Conservation (phyloP, 2,113 vertebrate genomes). For the Macheiramphus alcinus region DNA sequence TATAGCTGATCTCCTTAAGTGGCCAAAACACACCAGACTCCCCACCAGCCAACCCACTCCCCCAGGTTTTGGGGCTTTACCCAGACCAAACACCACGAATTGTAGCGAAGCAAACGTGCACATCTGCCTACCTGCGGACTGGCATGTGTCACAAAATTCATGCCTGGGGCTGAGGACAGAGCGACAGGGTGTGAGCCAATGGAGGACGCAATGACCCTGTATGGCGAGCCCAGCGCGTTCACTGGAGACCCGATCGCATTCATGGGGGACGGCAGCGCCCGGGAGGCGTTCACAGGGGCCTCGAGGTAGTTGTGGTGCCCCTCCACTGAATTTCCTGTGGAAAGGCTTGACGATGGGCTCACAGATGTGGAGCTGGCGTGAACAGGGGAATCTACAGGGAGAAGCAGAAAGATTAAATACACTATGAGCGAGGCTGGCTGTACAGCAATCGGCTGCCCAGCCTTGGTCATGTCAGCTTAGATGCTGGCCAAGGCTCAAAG, state of each 20-base stretch:
- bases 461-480: neutral
- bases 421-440: fast-evolving
- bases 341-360: slow-evolving; percentile 50
- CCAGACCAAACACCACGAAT: fast-evolving
- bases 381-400: slow-evolving; percentile 59
- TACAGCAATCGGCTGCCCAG: neutral
- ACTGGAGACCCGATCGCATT: slow-evolving; percentile 31
- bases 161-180: slow-evolving; percentile 51
- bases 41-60: neutral
- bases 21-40: neutral
- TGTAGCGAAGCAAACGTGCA: fast-evolving
- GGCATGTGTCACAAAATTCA: slow-evolving; percentile 61
- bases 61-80: neutral
- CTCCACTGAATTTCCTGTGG: slow-evolving; percentile 48
- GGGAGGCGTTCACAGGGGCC: slow-evolving; percentile 6
- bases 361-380: slow-evolving; percentile 54
- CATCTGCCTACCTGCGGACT: slow-evolving; percentile 67
- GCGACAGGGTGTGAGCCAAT: slow-evolving; percentile 61
- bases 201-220: slow-evolving; percentile 70
- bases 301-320: slow-evolving; percentile 67
- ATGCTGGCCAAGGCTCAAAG: neutral
- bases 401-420: neutral
- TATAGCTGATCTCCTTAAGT: neutral
- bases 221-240: slow-evolving; percentile 41
- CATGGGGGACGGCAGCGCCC: slow-evolving; percentile 53